phyloP scores from a whole-genome alignment of 1,140 invertebrate species.

The Macrobrachium nipponense region DNA sequence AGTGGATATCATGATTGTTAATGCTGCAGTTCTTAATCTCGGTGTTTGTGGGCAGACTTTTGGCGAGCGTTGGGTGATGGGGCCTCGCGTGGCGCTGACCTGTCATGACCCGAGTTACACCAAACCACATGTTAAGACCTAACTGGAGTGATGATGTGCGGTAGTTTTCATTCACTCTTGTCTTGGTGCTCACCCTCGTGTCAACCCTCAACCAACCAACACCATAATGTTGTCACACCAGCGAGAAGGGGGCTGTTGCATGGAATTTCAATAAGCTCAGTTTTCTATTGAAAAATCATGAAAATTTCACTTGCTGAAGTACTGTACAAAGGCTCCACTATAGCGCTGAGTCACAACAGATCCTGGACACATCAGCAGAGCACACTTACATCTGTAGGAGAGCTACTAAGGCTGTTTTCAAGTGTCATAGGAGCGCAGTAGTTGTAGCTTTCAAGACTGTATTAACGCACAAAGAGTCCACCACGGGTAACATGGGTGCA shows the following conservation, averaged over 20 bases:
- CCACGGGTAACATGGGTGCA: constrained; percentile 47
- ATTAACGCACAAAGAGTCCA: constrained; percentile 41
- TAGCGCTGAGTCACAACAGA: not conserved
- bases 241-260: constrained; percentile 14
- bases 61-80: constrained; percentile 41
- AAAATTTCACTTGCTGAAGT: constrained; percentile 29
- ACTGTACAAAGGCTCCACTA: constrained; percentile 5
- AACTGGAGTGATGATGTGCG: constrained; percentile 8
- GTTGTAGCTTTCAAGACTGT: constrained; percentile 37
- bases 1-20: constrained; percentile 44
- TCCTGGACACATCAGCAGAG: not conserved
- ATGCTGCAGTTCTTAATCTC: constrained; percentile 33
- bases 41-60: constrained; percentile 17
- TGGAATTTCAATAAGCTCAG: constrained; percentile 33
- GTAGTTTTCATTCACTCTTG: not conserved
- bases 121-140: constrained; percentile 16
- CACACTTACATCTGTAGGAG: not conserved
- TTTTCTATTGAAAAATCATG: constrained; percentile 19
- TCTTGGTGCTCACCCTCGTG: constrained; percentile 12
- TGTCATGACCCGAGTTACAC: constrained; percentile 19
- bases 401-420: not conserved
- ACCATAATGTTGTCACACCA: not conserved
- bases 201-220: not conserved
- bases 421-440: constrained; percentile 10
- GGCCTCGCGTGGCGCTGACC: constrained; percentile 44